Evolutionary conservation across 2,113 vertebrate species (phyloP).

Genomic region (Casuarius casuarius): DNA sequence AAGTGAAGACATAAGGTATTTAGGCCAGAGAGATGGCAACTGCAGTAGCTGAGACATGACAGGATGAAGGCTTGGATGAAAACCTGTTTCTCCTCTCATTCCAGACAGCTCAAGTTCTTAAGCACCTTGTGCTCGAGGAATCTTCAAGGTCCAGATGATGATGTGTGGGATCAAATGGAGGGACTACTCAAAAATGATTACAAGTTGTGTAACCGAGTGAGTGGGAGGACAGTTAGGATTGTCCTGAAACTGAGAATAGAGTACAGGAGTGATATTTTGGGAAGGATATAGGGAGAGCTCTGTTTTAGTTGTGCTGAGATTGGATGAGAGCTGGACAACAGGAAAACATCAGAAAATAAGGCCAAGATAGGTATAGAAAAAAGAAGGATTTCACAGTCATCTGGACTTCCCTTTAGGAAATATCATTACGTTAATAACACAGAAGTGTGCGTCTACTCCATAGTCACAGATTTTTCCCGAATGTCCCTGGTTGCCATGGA

Average conservation of each 20-base stretch:
- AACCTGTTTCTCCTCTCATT: background rate
- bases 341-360: background rate
- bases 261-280: background rate
- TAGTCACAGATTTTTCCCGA: constrained; percentile 20
- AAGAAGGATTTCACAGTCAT: background rate
- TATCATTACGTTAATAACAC: constrained; percentile 30
- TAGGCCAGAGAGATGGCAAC: constrained; percentile 7
- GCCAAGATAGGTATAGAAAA: background rate
- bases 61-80: background rate
- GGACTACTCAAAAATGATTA: background rate
- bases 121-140: background rate
- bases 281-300: background rate
- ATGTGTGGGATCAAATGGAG: background rate
- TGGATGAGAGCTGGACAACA: background rate
- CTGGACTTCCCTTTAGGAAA: constrained; percentile 7
- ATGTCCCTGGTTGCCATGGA: constrained; percentile 43
- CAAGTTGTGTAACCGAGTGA: background rate
- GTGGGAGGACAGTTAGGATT: background rate
- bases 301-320: background rate
- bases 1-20: background rate
- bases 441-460: background rate
- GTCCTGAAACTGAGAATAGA: background rate
- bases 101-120: background rate
- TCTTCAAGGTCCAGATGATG: background rate
- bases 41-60: background rate